Base-by-base conservation (phyloP, 1,140 invertebrate genomes). In the Drosophila grimshawi region DNA sequence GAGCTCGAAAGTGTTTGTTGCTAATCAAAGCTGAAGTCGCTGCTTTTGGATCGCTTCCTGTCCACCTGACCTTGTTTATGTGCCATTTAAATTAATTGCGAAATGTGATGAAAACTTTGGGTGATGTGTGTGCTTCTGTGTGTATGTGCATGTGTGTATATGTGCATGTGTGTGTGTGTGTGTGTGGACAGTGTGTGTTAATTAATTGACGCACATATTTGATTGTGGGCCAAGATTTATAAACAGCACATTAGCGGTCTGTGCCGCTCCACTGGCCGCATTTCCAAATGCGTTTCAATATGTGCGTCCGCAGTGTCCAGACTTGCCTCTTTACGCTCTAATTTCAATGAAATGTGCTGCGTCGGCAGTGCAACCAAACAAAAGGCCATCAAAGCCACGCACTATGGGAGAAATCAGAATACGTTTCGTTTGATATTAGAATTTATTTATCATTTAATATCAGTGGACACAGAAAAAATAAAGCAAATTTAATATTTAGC, bases 11-110 rank as follows among this genome's bases (percentile, higher is more conserved):
- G 76, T 88, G 80, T 83, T 86, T 88, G 82, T 69, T 79, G 80
- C 82, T 80, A 86, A 88, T 86, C 82, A 86, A 82, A 80, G 80
- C 78, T 65, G 71, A 64, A 78, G 10, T 43, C 48, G 55, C 11
- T 68, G 70, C 19, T 59, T 45, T 11, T 39, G 48, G 45, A 59
- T 37, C 39, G 46, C n/a, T 60, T 35, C 46, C 67, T 51, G 53
- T 30, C 73, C 57, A 33, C 7, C 68, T 59, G 39, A n/a, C 74
- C 66, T 52, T 53, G 62, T 66, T 86, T 78, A 86, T 80, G 68
- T 67, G 56, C 67, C 85, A 89, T 83, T 88, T 77, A 80, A 88
- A 88, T 88, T 83, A 88, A 83, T 83, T 69, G 89, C 66, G 73
- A 78, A 60, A 89, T 80, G 83, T 88, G 83, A 75, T 78, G 85